A percentile compares a stretch with the other conserved stretches of the same genome.
Conservation (phyloP, 2,797 vertebrate species). For the Notamacropus eugenii region DNA sequence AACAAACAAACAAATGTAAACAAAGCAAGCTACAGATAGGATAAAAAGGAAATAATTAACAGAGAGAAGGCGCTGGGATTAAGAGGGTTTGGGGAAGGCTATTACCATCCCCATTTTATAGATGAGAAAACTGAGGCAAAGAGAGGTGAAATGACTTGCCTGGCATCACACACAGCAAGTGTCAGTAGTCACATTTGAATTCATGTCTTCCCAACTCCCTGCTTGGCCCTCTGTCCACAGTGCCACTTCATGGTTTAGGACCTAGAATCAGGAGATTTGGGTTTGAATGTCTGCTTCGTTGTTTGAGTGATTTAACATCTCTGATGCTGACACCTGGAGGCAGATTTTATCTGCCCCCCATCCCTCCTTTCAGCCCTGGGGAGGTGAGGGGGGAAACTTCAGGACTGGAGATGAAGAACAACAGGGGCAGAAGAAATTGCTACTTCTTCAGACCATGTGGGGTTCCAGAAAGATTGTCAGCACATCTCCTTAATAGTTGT, state of each 20-base stretch:
- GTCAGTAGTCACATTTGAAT: neutral
- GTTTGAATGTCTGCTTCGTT: neutral
- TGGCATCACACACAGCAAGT: neutral
- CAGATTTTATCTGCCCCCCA: neutral
- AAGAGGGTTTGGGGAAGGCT: neutral
- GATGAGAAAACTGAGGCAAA: neutral
- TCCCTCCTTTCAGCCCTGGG: neutral
- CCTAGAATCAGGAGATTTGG: neutral
- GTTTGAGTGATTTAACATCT: neutral
- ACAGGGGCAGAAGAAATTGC: neutral
- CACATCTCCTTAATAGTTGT: neutral
- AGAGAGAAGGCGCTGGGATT: neutral
- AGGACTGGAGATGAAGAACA: neutral
- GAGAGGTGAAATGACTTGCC: neutral
- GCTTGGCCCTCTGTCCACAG: neutral
- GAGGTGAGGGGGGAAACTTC: neutral
- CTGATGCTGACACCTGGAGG: neutral
- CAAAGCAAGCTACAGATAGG: neutral
- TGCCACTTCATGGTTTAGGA: neutral
- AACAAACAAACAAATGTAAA: neutral
- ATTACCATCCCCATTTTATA: neutral
- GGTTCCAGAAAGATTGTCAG: neutral
- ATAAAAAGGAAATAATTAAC: neutral
- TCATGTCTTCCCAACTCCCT: neutral
- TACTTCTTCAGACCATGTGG: neutral